Evolutionary conservation across 2,113 vertebrate genomes (phyloP).

Genomic region (Apteryx mantelli): DNA sequence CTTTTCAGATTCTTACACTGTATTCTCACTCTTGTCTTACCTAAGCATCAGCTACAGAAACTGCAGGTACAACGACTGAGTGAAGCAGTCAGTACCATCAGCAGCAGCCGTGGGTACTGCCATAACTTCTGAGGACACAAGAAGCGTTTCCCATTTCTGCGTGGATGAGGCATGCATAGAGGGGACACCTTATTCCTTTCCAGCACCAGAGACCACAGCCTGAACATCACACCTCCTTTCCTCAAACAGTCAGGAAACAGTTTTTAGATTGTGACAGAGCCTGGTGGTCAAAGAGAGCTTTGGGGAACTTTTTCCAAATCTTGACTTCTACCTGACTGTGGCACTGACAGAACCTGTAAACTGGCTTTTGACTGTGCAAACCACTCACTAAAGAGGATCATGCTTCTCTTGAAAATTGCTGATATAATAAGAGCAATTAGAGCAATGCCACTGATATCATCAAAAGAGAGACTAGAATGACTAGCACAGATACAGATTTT

Average conservation of each 20-base stretch:
- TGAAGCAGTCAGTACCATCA: accelerated
- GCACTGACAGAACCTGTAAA: background rate
- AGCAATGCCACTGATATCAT: accelerated
- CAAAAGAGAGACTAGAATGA: background rate
- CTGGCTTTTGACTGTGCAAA: background rate
- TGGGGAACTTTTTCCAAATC: background rate
- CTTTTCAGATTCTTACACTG: background rate
- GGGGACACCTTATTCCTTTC: background rate
- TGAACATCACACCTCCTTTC: background rate
- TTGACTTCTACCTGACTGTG: background rate
- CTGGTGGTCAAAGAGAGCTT: background rate
- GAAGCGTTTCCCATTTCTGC: background rate
- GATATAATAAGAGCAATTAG: background rate
- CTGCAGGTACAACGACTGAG: accelerated
- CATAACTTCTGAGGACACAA: background rate
- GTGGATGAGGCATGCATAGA: too few relatives aligned
- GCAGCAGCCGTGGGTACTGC: background rate
- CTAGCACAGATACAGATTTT: background rate
- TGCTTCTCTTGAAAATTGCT: background rate
- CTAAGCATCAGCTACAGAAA: background rate
- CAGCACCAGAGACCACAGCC: background rate
- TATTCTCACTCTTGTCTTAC: background rate
- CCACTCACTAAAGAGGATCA: too few relatives aligned
- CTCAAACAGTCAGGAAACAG: background rate
- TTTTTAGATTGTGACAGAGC: background rate